phyloP scores from a whole-genome alignment of 2,888 invertebrate species.

The Hirtodrosophila alboralis region DNA sequence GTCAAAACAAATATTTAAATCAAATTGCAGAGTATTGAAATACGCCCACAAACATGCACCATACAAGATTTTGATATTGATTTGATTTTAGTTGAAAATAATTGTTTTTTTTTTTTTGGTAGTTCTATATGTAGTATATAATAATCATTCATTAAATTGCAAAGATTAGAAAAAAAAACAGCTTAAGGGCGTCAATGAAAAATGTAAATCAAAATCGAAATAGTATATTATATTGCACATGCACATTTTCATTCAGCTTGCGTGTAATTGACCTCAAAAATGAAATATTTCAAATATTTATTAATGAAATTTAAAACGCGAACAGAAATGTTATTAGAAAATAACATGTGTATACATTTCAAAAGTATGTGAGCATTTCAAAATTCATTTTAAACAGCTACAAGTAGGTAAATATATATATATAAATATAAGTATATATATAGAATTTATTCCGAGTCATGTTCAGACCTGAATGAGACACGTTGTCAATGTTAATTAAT shows the following conservation, averaged over 20 bases:
- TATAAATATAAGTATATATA: background rate
- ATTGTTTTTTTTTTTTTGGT: too few relatives aligned
- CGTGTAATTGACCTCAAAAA: slow-evolving; percentile 16
- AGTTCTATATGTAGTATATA: too few relatives aligned
- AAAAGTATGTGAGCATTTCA: background rate
- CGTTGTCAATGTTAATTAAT: slow-evolving; percentile 32
- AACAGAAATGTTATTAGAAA: background rate
- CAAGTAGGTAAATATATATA: background rate
- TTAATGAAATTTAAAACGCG: slow-evolving; percentile 20
- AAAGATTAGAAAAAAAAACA: slow-evolving; percentile 5
- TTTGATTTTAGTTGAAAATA: slow-evolving; percentile 1
- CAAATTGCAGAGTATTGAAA: slow-evolving; percentile 26
- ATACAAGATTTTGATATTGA: slow-evolving; percentile 16
- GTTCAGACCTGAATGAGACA: slow-evolving; percentile 12
- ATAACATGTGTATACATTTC: background rate
- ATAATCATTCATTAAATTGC: background rate
- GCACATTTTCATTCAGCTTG: background rate
- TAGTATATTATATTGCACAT: background rate
- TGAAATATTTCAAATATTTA: slow-evolving; percentile 5
- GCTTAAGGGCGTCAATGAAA: slow-evolving; percentile 9
- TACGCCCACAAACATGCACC: slow-evolving; percentile 28
- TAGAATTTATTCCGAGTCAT: slow-evolving; percentile 1
- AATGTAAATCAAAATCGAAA: background rate
- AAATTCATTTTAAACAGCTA: background rate
- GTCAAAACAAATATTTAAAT: slow-evolving; percentile 15